Evolutionary conservation across 2,113 vertebrate species (phyloP).

Genomic region (Xenus cinereus): DNA sequence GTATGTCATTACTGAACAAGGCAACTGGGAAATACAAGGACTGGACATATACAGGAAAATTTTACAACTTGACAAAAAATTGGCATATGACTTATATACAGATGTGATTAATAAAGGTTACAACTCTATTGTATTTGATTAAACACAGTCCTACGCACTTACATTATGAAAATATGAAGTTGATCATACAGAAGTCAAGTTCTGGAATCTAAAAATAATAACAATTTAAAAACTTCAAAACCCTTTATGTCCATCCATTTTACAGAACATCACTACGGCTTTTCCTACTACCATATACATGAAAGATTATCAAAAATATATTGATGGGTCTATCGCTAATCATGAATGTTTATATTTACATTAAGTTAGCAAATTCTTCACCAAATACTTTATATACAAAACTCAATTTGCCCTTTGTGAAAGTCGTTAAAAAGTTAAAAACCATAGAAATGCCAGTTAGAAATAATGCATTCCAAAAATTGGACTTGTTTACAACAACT

Average conservation of each 20-base stretch:
- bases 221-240: constrained; percentile 61
- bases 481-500: constrained; percentile 69
- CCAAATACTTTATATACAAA: constrained; percentile 83
- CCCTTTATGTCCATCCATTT: constrained; percentile 44
- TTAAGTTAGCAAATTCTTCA: constrained; percentile 77
- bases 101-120: constrained; percentile 15
- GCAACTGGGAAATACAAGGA: constrained; percentile 63
- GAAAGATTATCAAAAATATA: constrained; percentile 86
- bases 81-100: constrained; percentile 57
- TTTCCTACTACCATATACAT: constrained; percentile 70
- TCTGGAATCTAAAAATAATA: constrained; percentile 69
- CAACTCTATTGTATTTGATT: constrained; percentile 51
- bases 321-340: constrained; percentile 78
- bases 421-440: constrained; percentile 82
- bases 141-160: constrained; percentile 56
- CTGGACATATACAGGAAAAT: constrained; percentile 60
- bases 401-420: constrained; percentile 72
- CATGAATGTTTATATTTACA: constrained; percentile 79
- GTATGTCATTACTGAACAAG: constrained; percentile 73
- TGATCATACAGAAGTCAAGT: constrained; percentile 64
- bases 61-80: constrained; percentile 42
- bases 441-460: constrained; percentile 79
- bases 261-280: constrained; percentile 52
- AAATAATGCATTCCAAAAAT: constrained; percentile 74
- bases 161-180: constrained; percentile 56